Percentiles rank a stretch among this genome's conserved stretches.
Evolutionary conservation across 2,888 invertebrate species (phyloP).

Genomic region (Loripinus fragilis): DNA sequence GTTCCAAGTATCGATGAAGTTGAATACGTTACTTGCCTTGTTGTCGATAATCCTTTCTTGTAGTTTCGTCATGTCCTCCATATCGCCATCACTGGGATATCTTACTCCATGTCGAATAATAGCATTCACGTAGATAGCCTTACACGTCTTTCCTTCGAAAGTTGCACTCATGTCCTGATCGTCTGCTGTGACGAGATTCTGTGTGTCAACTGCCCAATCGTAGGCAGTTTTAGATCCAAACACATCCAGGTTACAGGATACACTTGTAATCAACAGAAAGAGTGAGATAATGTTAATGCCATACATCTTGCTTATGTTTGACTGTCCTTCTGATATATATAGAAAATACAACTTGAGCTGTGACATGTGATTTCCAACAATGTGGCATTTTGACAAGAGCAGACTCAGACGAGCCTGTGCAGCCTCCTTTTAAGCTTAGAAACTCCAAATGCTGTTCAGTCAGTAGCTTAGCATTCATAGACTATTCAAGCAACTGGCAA

Average conservation of each 20-base stretch:
- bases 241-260: slow-evolving; percentile 31
- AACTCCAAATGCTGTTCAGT: no score
- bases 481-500: no score
- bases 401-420: no score
- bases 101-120: slow-evolving; percentile 48
- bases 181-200: neutral
- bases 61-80: slow-evolving; percentile 40
- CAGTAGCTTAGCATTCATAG: no score
- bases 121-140: slow-evolving; percentile 44
- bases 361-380: no score
- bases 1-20: slow-evolving; percentile 36
- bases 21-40: slow-evolving; percentile 22
- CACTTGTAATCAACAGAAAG: neutral
- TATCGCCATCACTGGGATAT: slow-evolving; percentile 31
- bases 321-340: no score
- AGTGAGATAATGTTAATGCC: neutral
- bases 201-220: slow-evolving; percentile 38
- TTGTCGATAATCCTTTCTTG: slow-evolving; percentile 21
- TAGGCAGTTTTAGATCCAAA: slow-evolving; percentile 51
- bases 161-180: slow-evolving; percentile 1
- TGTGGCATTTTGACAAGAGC: no score
- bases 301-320: no score
- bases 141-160: slow-evolving; percentile 12
- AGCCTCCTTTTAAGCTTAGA: no score
- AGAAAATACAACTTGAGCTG: no score